Evolutionary conservation across 2,888 invertebrate genomes (phyloP).

Genomic region (Metellina segmentata): DNA sequence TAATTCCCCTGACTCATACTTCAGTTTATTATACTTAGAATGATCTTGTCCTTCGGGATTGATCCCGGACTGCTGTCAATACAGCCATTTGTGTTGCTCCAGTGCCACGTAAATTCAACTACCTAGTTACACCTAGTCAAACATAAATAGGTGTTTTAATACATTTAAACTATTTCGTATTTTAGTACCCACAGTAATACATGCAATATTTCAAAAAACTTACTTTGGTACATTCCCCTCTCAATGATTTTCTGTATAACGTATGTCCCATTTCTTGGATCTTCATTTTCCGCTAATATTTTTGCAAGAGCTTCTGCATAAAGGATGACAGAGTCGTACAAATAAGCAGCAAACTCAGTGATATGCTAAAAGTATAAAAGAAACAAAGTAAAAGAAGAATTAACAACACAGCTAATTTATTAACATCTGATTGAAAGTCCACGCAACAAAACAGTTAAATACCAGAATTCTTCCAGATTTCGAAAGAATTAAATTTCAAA

Average conservation of each 20-base stretch:
- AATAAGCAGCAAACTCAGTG: conserved; percentile 94
- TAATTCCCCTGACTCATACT: no score
- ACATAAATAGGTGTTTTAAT: no score
- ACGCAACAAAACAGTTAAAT: not conserved
- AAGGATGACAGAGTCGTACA: conserved; percentile 95
- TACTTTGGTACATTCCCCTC: conserved; percentile 92
- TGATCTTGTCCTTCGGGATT: no score
- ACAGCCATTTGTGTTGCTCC: no score
- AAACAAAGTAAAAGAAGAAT: not conserved
- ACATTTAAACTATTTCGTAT: no score
- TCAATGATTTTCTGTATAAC: conserved; percentile 93
- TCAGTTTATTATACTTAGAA: no score
- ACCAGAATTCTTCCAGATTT: not conserved
- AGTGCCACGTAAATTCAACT: no score
- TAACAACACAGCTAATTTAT: not conserved
- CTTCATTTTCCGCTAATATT: conserved; percentile 83
- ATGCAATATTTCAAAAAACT: conserved; percentile 80
- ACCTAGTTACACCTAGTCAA: no score
- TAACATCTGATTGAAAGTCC: not conserved
- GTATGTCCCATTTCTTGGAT: conserved; percentile 89
- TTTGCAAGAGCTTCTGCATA: conserved; percentile 93
- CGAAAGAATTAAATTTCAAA: not conserved
- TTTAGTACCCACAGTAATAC: no score
- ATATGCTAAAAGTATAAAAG: conserved; percentile 83
- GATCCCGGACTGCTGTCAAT: no score